phyloP scores from a whole-genome alignment of 1,140 invertebrate genomes.

The Yoshiicerus persimilis region DNA sequence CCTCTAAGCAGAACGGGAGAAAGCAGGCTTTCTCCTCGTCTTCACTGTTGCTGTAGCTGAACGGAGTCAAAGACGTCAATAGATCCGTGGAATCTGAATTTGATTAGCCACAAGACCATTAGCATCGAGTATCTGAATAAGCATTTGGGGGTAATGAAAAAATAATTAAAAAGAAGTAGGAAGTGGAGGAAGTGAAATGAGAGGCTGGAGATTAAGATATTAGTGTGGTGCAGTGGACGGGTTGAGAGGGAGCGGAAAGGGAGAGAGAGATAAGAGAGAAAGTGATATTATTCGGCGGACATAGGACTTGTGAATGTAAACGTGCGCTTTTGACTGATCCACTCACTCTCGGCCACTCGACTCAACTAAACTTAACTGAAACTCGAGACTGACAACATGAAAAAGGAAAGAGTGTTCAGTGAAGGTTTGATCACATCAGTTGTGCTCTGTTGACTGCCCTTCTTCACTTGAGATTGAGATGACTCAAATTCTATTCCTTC shows the following conservation, averaged over 20 bases:
- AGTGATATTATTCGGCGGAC: not conserved
- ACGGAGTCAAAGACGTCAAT: not conserved
- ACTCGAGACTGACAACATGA: not conserved
- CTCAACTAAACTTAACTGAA: not conserved
- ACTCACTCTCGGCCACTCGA: not conserved
- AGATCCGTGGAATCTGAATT: too few species aligned
- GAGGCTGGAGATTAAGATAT: not conserved
- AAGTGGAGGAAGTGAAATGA: not conserved
- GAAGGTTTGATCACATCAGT: slow-evolving; percentile 2
- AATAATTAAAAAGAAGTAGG: too few species aligned
- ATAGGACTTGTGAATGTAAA: not conserved
- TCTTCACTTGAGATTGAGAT: not conserved
- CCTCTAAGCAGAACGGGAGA: not conserved
- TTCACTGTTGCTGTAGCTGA: not conserved
- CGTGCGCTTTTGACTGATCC: not conserved
- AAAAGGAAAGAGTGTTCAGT: not conserved
- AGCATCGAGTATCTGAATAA: too few species aligned
- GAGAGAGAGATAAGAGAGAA: not conserved
- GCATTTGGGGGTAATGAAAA: too few species aligned
- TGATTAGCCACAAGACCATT: too few species aligned
- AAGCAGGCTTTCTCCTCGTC: not conserved
- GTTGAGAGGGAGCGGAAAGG: not conserved
- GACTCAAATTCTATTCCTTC: not conserved
- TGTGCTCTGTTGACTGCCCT: not conserved
- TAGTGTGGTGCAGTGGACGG: not conserved